Base-by-base conservation (phyloP, 1,140 invertebrate genomes). In the Macrobrachium nipponense region DNA sequence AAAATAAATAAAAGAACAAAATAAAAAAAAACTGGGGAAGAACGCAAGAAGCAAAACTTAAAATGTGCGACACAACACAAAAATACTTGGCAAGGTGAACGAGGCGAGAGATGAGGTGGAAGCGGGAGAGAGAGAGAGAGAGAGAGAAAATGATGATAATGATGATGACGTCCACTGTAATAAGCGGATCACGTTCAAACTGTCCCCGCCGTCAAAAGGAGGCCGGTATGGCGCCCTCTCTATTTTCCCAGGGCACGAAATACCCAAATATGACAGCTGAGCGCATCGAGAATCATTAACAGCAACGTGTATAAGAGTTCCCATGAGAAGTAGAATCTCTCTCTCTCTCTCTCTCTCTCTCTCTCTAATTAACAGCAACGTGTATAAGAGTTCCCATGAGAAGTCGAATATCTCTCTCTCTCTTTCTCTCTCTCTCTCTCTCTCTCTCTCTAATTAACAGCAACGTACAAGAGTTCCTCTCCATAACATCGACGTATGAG, bases 291-390 rank as follows among this genome's bases (percentile, higher is more conserved):
- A 68, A 18, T 27, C 66, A 27, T 68, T 68, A 66, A 20, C 64
- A 20, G 23, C 17, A 66, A 14, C 64, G 18, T 66, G 2, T 62
- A n/a, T n/a, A 20, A 66, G 64, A 66, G 51, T 68, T 68, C n/a
- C 20, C 66, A 68, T 27, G 18, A 27, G 18, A 66, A 66, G 5
- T 27, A 20, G n/a, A 36, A 2, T 11, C 59, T 79, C 59, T 79
- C 59, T 79, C 20, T 79, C 77, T 79, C 59, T 79, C 59, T 79
- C 43, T 79, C 77, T 79, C 43, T 79, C 77, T 79, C 77, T 79
- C 72, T 73, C 72, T 73, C 72, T 73, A n/a, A n/a, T n/a, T n/a
- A n/a, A n/a, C n/a, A n/a, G n/a, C n/a, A n/a, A n/a, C n/a, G n/a
- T n/a, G n/a, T n/a, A n/a, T n/a, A n/a, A n/a, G n/a, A n/a, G n/a